Conservation (phyloP, 1,140 invertebrate species). For the Drosophila truncata region DNA sequence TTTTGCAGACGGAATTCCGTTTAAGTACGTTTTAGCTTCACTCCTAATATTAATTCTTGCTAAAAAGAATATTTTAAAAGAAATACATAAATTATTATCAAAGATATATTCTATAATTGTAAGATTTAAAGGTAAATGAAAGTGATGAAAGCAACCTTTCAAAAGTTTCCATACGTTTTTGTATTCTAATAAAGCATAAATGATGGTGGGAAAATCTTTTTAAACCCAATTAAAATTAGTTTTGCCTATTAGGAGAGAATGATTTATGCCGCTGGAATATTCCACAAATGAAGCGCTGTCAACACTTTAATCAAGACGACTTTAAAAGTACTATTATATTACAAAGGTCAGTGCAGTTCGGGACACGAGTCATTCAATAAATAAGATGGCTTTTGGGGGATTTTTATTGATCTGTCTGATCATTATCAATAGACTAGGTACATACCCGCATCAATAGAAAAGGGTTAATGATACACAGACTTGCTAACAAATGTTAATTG, state of each 20-base stretch:
- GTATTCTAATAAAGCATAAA: constrained; percentile 5
- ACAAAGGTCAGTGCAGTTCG: not conserved
- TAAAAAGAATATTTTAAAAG: constrained; percentile 10
- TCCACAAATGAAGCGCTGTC: constrained; percentile 41
- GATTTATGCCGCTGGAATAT: constrained; percentile 36
- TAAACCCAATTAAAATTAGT: constrained; percentile 4
- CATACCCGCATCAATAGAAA: not conserved
- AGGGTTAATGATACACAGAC: not conserved
- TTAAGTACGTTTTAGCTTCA: constrained; percentile 29
- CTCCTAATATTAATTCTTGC: constrained; percentile 29
- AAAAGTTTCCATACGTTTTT: constrained; percentile 10
- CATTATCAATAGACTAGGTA: too few relatives aligned
- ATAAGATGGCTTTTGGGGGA: not conserved
- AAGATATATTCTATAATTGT: not conserved
- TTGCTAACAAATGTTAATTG: constrained; percentile 1
- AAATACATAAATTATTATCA: not conserved
- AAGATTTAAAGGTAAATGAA: not conserved
- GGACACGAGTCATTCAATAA: not conserved
- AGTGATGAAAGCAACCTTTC: not conserved
- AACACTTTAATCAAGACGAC: constrained; percentile 37
- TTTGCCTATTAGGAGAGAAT: not conserved
- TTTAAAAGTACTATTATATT: constrained; percentile 13
- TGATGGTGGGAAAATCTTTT: constrained; percentile 13
- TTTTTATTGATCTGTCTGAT: not conserved
- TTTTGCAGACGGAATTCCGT: constrained; percentile 44